A percentile compares a stretch with the other conserved stretches of the same genome.
Conservation (phyloP, 2,888 invertebrate genomes). For the Ceratothoa steindachneri region DNA sequence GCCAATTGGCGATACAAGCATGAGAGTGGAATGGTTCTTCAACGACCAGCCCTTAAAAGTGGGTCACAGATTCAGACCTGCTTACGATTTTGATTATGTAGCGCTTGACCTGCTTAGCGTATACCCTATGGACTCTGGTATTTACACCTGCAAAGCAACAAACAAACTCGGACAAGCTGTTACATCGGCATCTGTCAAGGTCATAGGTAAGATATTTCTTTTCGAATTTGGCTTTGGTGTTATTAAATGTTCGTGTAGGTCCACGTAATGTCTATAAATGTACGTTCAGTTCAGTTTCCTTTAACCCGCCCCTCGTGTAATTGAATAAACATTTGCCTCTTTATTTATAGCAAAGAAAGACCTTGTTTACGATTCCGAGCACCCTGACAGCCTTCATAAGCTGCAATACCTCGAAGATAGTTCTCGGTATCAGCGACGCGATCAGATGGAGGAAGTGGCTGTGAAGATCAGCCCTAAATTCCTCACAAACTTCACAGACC, state of each 20-base stretch:
- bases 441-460: conserved; percentile 49
- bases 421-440: conserved; percentile 48
- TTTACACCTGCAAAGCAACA: conserved; percentile 90
- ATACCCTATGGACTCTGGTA: conserved; percentile 94
- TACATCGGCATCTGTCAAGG: conserved; percentile 82
- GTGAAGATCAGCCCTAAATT: conserved; percentile 51
- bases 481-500: conserved; percentile 52
- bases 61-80: conserved; percentile 83
- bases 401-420: conserved; percentile 76
- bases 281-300: not conserved
- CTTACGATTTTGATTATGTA: conserved; percentile 94
- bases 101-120: conserved; percentile 92
- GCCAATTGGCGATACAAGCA: conserved; percentile 81
- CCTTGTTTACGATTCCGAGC: conserved; percentile 71
- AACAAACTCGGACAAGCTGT: conserved; percentile 92
- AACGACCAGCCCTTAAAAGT: conserved; percentile 82
- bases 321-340: conserved; percentile 12
- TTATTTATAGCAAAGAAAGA: conserved; percentile 64
- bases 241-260: not conserved
- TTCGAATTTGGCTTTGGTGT: not conserved
- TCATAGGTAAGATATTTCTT: conserved; percentile 60
- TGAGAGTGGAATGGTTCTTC: conserved; percentile 93
- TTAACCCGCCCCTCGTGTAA: not conserved
- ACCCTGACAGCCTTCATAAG: conserved; percentile 85
- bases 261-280: not conserved